Evolutionary conservation across 2,797 vertebrate species (phyloP).

Genomic region (Enteromius afrohamiltoni): DNA sequence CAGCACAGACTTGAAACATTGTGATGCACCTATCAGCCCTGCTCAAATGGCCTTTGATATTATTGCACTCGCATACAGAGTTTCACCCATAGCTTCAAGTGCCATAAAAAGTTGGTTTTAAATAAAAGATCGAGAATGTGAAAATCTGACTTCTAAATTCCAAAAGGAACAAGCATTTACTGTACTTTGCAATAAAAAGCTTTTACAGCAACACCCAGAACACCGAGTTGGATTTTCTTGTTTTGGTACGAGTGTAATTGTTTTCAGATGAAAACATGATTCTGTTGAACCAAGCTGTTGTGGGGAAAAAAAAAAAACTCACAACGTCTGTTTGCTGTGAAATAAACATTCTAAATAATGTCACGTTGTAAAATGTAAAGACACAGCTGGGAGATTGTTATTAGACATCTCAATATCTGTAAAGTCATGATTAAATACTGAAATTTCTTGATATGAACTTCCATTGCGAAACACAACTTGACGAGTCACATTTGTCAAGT

Average conservation of each 20-base stretch:
- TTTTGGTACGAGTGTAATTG: neutral
- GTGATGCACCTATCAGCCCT: slow-evolving; percentile 67
- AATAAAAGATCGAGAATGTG: slow-evolving; percentile 57
- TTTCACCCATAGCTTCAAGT: slow-evolving; percentile 68
- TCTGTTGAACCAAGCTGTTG: neutral
- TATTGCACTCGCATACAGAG: slow-evolving; percentile 67
- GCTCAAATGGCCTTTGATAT: slow-evolving; percentile 72
- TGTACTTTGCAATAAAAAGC: slow-evolving; percentile 86
- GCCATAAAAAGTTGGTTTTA: slow-evolving; percentile 66
- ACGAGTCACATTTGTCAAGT: no score
- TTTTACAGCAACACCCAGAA: slow-evolving; percentile 72
- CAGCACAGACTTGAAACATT: slow-evolving; percentile 75
- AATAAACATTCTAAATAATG: neutral
- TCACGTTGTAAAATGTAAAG: neutral
- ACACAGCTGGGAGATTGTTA: neutral
- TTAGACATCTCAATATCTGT: neutral
- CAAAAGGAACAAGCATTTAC: slow-evolving; percentile 69
- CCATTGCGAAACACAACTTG: no score
- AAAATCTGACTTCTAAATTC: slow-evolving; percentile 72
- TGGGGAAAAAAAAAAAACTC: neutral
- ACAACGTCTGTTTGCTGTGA: neutral
- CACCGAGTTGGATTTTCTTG: neutral
- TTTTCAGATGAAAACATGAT: neutral
- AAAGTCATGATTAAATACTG: no score
- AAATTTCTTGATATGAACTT: no score